A percentile compares a stretch with the other conserved stretches of the same genome.
phyloP scores from a whole-genome alignment of 2,113 vertebrate genomes.

The Phocoena sinus region DNA sequence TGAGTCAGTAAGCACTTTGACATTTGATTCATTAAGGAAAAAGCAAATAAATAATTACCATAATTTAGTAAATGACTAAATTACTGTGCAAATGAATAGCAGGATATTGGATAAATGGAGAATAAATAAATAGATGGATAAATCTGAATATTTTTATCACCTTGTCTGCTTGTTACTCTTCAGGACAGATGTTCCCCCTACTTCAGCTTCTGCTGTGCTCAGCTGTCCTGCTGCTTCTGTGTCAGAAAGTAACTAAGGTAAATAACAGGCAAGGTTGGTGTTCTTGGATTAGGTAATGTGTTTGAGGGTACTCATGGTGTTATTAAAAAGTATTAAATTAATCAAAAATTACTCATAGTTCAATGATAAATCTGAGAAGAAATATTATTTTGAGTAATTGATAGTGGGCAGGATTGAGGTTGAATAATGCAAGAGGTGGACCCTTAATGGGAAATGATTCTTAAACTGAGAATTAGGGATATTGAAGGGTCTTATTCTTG shows the following conservation, averaged over 20 bases:
- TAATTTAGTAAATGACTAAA: background rate
- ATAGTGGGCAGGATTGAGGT: background rate
- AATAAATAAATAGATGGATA: too few species aligned
- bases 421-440: background rate
- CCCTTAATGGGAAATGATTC: background rate
- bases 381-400: background rate
- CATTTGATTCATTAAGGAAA: background rate
- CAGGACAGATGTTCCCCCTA: background rate
- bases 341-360: background rate
- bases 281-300: background rate
- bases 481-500: background rate
- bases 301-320: too few species aligned
- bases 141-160: background rate
- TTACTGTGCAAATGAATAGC: background rate
- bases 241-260: background rate
- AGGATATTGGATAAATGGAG: background rate
- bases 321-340: background rate
- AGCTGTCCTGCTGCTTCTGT: too few species aligned
- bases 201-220: background rate
- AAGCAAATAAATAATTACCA: background rate
- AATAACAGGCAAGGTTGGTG: background rate
- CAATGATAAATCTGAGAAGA: background rate
- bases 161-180: background rate
- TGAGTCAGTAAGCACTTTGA: background rate
- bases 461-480: background rate